Evolutionary conservation across 2,888 invertebrate species (phyloP), one percentile per base, ranked within the genome.

Genomic region (Aporophyla nigra): DNA sequence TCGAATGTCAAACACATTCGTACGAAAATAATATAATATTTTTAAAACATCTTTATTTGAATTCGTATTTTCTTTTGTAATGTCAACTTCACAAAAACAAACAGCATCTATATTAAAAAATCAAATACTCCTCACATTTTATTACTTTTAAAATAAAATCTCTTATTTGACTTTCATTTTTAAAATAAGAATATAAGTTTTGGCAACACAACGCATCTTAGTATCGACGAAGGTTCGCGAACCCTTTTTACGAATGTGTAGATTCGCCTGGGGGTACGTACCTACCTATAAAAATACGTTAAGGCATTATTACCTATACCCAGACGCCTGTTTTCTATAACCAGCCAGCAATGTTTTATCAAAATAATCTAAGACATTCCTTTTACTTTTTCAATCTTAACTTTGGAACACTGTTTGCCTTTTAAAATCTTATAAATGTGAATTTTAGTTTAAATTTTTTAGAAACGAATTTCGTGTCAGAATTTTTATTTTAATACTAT

Each of bases 181-280:
- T 24, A 0, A 16, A 51, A 59, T 49, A 49, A 24, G 19, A 46
- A 53, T 67, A 49, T 62, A 33, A 76, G 9, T 62, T 49, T 33
- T 76, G 75, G 70, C 58, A 66, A 78, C 69, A 70, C 71, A 71
- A 59, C 59, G 59, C 58, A 79, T 27, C 14, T 40, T 24, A 10
- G 79, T 80, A 84, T 83, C 78, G 83, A 71, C 67, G 63, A 71
- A 82, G 78, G 82, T 73, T 82, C 66, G 73, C 56, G 75, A 89
- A 90, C 88, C 88, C 89, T 89, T 92, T 90, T 90, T 87, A 84
- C 59, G 79, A 85, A 88, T n/a, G n/a, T n/a, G n/a, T 88, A 87
- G 86, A 88, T 88, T 88, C 78, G 87, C 86, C 84, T 83, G 49
- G 65, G 80, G 86, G 85, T 84, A 86, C 70, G 73, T 84, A 33